phyloP scores from a whole-genome alignment of 37 sponge, comb jelly and placozoan species.

The Ephydatia muelleri region DNA sequence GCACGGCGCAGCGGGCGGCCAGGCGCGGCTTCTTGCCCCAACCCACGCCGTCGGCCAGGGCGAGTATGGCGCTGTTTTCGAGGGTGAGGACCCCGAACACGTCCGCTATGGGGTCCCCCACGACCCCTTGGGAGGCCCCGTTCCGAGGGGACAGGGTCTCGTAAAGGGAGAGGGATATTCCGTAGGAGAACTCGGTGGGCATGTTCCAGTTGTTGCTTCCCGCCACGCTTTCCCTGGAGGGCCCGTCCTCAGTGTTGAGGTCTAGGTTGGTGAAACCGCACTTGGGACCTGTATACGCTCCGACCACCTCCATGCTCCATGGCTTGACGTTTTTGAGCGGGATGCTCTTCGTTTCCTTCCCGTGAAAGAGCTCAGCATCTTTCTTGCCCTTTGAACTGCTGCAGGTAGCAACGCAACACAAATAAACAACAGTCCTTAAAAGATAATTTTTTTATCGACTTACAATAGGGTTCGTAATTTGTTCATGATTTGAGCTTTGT shows the following conservation, averaged over 20 bases:
- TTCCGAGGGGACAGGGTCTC: conserved; percentile 24
- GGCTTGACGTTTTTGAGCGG: conserved; percentile 23
- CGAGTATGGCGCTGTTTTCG: conserved; percentile 69
- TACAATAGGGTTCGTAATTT: background rate
- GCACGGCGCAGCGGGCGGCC: conserved; percentile 85
- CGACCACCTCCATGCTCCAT: conserved; percentile 28
- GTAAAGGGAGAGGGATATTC: conserved; percentile 85
- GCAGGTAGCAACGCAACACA: background rate
- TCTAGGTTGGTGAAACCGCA: conserved; percentile 73
- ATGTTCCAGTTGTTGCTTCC: conserved; percentile 67
- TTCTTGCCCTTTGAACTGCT: background rate
- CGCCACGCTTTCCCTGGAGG: conserved; percentile 9
- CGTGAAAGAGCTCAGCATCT: conserved; percentile 10
- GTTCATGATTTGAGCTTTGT: too few species aligned
- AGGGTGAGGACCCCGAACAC: conserved; percentile 74
- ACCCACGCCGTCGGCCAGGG: conserved; percentile 82
- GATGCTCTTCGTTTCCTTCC: conserved; percentile 13
- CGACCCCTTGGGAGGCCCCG: background rate
- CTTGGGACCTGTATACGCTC: conserved; percentile 79
- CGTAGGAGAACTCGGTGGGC: conserved; percentile 73
- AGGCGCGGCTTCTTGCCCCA: conserved; percentile 90
- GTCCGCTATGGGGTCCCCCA: conserved; percentile 92
- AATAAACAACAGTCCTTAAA: background rate
- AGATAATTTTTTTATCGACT: background rate
- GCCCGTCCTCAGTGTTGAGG: background rate